Percentiles rank a stretch among this genome's conserved stretches.
These are phyloP conservation scores for Phalanger gymnotis DNA, from an alignment of 2,797 vertebrate genomes.

Conservation along the genomic window DNA sequence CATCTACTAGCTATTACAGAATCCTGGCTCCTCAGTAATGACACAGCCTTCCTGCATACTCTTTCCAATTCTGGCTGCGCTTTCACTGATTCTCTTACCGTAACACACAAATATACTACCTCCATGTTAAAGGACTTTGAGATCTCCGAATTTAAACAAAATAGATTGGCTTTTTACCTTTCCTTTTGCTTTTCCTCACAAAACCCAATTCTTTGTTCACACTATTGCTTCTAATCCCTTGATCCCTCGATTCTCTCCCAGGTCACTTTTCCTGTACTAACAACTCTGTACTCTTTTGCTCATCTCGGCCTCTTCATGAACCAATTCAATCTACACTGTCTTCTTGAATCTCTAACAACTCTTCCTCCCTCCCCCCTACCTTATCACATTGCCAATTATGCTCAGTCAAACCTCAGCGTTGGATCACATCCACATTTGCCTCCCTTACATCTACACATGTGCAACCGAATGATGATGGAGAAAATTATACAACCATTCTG, in stretches of 20 bases:
- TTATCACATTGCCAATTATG: too few relatives aligned
- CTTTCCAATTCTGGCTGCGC: not conserved
- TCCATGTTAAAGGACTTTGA: not conserved
- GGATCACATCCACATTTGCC: too few relatives aligned
- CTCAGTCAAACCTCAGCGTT: too few relatives aligned
- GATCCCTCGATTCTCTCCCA: not conserved
- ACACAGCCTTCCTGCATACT: not conserved
- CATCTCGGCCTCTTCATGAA: not conserved
- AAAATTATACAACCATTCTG: too few relatives aligned
- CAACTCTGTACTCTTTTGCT: not conserved
- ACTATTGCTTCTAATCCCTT: not conserved
- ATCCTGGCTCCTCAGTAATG: not conserved
- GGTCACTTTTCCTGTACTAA: not conserved
- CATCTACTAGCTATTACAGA: not conserved
- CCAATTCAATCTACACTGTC: not conserved
- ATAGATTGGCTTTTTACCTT: not conserved
- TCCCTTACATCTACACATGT: too few relatives aligned
- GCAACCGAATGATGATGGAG: too few relatives aligned
- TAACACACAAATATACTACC: not conserved
- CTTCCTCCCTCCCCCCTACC: too few relatives aligned
- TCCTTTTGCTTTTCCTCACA: not conserved
- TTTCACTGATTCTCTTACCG: not conserved
- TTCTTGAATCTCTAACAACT: not conserved
- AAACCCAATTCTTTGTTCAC: not conserved
- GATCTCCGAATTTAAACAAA: not conserved